These are phyloP conservation scores for Chymomyza costata DNA, from an alignment of 1,140 invertebrate genomes.

Conservation along the genomic window DNA sequence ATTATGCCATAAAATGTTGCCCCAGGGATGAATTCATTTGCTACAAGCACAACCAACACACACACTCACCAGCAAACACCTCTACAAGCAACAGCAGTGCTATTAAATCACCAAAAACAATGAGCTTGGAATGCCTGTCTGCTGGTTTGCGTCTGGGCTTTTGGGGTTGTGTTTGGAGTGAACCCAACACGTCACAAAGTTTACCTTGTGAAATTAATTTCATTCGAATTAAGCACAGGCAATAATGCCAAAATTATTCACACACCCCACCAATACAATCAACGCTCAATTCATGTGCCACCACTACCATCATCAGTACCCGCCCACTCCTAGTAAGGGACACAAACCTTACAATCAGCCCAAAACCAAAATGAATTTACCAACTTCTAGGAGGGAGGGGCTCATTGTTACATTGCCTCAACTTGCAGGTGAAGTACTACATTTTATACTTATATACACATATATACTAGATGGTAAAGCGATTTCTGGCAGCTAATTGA, in stretches of 20 bases:
- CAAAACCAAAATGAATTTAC: conserved; percentile 25
- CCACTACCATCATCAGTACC: neutral
- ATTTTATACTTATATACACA: too few relatives aligned
- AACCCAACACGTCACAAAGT: conserved; percentile 44
- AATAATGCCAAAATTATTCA: conserved; percentile 71
- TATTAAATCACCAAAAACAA: conserved; percentile 71
- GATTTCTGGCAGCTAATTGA: conserved; percentile 65
- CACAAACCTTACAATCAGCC: too few relatives aligned
- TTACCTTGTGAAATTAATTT: conserved; percentile 70
- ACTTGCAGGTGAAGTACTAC: too few relatives aligned
- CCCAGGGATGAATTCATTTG: conserved; percentile 69
- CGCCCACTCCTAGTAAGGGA: too few relatives aligned
- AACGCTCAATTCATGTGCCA: conserved; percentile 27
- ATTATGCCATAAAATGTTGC: conserved; percentile 71
- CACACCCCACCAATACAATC: conserved; percentile 64
- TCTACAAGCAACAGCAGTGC: too few relatives aligned
- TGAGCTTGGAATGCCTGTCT: conserved; percentile 52
- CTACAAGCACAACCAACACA: too few relatives aligned
- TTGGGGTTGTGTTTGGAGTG: too few relatives aligned
- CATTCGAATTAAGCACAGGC: conserved; percentile 71
- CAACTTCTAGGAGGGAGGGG: too few relatives aligned
- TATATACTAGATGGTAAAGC: conserved; percentile 13
- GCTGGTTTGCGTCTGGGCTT: too few relatives aligned
- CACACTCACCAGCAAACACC: too few relatives aligned
- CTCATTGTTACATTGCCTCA: too few relatives aligned